Conservation (phyloP, 1,140 invertebrate species). For the Psilanteris sp. region DNA sequence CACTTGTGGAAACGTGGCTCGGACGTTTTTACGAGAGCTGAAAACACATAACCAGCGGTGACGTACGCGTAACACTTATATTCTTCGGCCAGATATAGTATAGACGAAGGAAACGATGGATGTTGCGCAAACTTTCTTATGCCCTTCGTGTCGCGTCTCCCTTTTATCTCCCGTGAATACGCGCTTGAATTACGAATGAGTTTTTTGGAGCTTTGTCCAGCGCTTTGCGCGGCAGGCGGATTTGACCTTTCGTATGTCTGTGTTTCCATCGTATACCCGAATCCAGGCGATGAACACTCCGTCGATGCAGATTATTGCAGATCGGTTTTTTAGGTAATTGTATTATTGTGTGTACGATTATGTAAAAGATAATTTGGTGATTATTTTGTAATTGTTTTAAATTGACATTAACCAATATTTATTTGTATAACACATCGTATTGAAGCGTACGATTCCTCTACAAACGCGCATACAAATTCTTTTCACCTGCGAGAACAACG, state of each 20-base stretch:
- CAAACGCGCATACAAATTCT: neutral
- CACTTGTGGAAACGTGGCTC: constrained; percentile 7
- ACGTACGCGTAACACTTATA: constrained; percentile 9
- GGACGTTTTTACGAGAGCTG: constrained; percentile 4
- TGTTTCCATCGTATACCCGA: no score
- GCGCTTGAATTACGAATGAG: constrained; percentile 67
- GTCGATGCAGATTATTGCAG: no score
- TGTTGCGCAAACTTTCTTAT: constrained; percentile 54
- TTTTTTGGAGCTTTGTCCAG: constrained; percentile 5
- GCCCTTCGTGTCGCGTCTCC: constrained; percentile 63
- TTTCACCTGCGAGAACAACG: constrained; percentile 22
- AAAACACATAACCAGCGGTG: constrained; percentile 1
- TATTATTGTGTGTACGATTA: no score
- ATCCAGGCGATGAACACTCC: neutral
- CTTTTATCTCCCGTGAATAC: constrained; percentile 61
- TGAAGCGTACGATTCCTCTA: no score
- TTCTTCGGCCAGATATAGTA: neutral
- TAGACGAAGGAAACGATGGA: constrained; percentile 1
- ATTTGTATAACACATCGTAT: no score
- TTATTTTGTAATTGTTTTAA: no score
- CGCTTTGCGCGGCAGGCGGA: neutral
- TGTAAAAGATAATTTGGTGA: no score
- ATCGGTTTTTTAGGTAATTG: no score
- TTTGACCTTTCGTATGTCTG: neutral
- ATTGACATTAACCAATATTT: no score